Evolutionary conservation across 2,888 invertebrate species (phyloP), one percentile per base, ranked within the genome.

Genomic region (Chalcosyrphus nemorum): DNA sequence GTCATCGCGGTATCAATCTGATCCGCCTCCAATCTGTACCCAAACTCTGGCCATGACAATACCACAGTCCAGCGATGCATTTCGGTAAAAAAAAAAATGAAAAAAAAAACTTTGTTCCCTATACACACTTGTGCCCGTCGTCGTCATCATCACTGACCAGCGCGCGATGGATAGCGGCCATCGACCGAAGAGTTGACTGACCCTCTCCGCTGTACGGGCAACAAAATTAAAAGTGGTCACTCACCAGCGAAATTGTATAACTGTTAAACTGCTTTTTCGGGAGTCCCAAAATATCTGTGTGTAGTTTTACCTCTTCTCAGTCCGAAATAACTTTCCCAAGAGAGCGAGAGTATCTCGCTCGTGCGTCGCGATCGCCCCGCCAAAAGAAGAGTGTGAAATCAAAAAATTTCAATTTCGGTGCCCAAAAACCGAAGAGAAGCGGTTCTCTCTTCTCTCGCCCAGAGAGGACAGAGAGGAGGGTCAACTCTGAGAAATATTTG

Each of bases 141-240:
- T 74, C 54, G 27, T 21, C 72, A 47, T 66, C 71, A 76, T 27
- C 59, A 74, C 66, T 82, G 82, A 63, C 74, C 78, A 80, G 50
- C 68, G 57, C 56, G 57, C 72, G 21, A 47, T 43, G 29, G 52
- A 77, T 54, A 78, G 63, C 72, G 84, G 84, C 78, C 84, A 84
- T 70, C 84, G 84, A 84, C 84, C 84, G 84, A 43, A 75, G 68
- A 84, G 84, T 84, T 84, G 78, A 84, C 21, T 80, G 84, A 84
- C 78, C 84, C 84, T 68, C 61, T 52, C 54, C 6, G 38, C 45
- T 17, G 70, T 70, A 59, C 47, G 56, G 54, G 41, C 56, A 78
- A 80, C 78, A 87, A 87, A 87, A 87, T 78, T 86, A 87, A 87
- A 87, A 87, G 87, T 87, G 87, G 86, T 86, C 85, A 87, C 82